Percentiles rank a stretch among this genome's conserved stretches.
Evolutionary conservation across 2,113 vertebrate genomes (phyloP).

Genomic region (Bufo bufo): DNA sequence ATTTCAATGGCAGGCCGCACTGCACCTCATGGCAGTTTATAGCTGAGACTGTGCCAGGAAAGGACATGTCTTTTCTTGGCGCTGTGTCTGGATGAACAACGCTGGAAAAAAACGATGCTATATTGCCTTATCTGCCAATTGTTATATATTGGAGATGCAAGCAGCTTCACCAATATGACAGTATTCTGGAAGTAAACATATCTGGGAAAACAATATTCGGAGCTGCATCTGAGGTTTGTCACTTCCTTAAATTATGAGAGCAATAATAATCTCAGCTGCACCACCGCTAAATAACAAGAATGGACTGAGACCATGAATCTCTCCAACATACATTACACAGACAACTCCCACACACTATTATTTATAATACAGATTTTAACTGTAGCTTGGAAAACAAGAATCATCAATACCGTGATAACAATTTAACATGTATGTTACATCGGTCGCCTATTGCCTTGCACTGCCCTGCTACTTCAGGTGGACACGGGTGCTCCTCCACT

Average conservation of each 20-base stretch:
- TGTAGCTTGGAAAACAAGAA: neutral
- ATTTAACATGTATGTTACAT: no score
- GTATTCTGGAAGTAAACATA: neutral
- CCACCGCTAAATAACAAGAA: neutral
- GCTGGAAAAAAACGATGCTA: no score
- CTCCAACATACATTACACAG: constrained; percentile 9
- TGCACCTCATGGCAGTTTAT: no score
- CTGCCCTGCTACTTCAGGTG: no score
- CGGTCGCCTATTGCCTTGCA: no score
- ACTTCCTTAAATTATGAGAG: neutral
- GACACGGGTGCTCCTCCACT: no score
- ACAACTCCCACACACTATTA: constrained; percentile 15
- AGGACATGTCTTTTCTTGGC: no score
- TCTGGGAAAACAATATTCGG: neutral
- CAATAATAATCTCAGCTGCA: neutral
- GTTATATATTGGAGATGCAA: neutral
- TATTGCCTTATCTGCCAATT: neutral
- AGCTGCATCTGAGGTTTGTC: neutral
- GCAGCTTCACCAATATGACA: neutral
- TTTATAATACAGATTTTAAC: neutral
- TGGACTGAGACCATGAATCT: neutral
- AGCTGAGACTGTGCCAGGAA: no score
- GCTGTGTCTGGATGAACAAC: no score
- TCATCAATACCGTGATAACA: neutral
- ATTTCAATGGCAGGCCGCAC: no score